Evolutionary conservation across 1,140 invertebrate genomes (phyloP).

Genomic region (Drosophila tani): DNA sequence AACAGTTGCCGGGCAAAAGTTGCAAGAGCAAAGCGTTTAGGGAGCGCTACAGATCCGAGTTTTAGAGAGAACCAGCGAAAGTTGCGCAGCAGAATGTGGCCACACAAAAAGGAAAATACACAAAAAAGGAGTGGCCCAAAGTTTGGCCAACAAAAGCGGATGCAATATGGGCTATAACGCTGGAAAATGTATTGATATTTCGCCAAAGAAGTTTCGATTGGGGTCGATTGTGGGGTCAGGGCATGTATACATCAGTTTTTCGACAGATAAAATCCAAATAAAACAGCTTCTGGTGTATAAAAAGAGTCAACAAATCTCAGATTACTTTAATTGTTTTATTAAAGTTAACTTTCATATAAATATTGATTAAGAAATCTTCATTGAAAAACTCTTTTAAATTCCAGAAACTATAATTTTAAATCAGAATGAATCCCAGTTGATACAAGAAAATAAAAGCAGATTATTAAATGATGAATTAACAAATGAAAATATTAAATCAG

Average conservation of each 20-base stretch:
- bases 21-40: slow-evolving; percentile 69
- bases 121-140: slow-evolving; percentile 8
- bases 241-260: not conserved
- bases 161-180: slow-evolving; percentile 49
- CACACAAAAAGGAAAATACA: not conserved
- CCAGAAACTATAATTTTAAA: too few relatives aligned
- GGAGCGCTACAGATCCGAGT: slow-evolving; percentile 45
- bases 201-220: not conserved
- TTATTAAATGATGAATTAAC: too few relatives aligned
- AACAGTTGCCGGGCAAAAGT: slow-evolving; percentile 64
- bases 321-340: too few relatives aligned
- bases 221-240: slow-evolving; percentile 1
- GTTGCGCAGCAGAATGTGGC: slow-evolving; percentile 1
- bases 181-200: slow-evolving; percentile 1
- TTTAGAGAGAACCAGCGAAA: slow-evolving; percentile 11
- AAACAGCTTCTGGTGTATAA: too few relatives aligned
- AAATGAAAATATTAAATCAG: too few relatives aligned
- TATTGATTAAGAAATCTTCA: too few relatives aligned
- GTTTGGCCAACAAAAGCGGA: slow-evolving; percentile 49
- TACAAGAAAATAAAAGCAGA: too few relatives aligned
- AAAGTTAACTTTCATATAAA: too few relatives aligned
- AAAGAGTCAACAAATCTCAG: too few relatives aligned
- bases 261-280: not conserved
- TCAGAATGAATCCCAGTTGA: too few relatives aligned
- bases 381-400: too few relatives aligned